Percentiles rank a stretch among this genome's conserved stretches.
Conservation (phyloP, 2,797 vertebrate species). For the Falco novaeseelandiae region DNA sequence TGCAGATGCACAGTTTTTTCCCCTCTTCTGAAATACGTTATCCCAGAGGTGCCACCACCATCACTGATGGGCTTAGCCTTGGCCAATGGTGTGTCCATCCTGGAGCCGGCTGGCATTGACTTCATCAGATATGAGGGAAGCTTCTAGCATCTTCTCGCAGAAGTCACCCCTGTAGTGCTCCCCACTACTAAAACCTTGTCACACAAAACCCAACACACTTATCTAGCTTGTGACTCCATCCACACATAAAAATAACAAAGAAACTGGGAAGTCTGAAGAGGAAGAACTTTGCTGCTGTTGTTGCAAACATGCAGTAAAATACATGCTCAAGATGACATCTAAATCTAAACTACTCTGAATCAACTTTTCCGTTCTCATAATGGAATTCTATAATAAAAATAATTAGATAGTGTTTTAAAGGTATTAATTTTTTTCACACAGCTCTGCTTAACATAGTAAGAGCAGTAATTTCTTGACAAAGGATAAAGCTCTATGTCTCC, state of each 20-base stretch:
- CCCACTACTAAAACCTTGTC: neutral
- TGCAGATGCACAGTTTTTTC: neutral
- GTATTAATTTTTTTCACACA: neutral
- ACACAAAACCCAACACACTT: neutral
- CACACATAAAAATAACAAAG: neutral
- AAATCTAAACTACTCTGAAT: neutral
- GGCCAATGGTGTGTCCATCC: accelerated
- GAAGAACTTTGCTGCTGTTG: neutral
- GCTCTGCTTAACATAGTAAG: neutral
- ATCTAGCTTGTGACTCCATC: neutral
- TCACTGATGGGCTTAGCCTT: neutral
- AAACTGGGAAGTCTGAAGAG: neutral
- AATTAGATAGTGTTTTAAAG: neutral
- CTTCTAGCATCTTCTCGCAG: neutral
- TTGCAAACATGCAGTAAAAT: neutral
- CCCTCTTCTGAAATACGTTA: neutral
- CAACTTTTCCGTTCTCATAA: neutral
- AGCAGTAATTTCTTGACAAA: neutral
- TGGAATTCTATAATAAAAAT: neutral
- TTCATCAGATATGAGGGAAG: accelerated
- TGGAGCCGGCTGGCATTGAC: neutral
- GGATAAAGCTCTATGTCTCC: neutral
- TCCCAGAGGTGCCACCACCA: neutral
- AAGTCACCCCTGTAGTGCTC: neutral
- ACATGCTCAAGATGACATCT: neutral